Percentiles rank a stretch among this genome's conserved stretches.
These are phyloP conservation scores for Mechanitis messenoides DNA, from an alignment of 2,888 invertebrate genomes.

Conservation along the genomic window DNA sequence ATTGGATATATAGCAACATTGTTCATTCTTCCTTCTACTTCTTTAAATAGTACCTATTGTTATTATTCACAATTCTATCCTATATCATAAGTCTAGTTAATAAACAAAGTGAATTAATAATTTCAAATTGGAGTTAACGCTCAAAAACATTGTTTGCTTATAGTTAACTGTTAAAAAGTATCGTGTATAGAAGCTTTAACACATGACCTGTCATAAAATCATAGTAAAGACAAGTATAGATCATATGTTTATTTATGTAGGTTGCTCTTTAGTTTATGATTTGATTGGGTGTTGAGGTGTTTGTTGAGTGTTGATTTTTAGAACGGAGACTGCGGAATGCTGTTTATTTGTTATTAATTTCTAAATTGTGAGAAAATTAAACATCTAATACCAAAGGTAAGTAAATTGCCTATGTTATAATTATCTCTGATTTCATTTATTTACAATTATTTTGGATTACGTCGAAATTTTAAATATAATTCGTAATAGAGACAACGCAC, in stretches of 20 bases:
- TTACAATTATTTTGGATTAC: conserved; percentile 14
- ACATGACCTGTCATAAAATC: conserved; percentile 19
- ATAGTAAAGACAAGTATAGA: conserved; percentile 40
- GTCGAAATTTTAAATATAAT: conserved; percentile 20
- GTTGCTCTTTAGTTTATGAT: conserved; percentile 66
- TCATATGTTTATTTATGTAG: conserved; percentile 74
- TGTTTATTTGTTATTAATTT: conserved; percentile 66
- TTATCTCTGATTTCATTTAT: conserved; percentile 10
- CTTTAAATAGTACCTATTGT: too few species aligned
- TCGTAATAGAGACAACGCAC: conserved; percentile 44
- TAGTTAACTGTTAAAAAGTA: not conserved
- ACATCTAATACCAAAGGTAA: conserved; percentile 52
- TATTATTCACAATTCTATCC: too few species aligned
- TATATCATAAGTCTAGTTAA: too few species aligned
- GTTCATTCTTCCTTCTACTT: too few species aligned
- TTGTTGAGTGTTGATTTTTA: conserved; percentile 64
- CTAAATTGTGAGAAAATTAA: conserved; percentile 56
- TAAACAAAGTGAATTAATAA: too few species aligned
- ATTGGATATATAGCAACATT: too few species aligned
- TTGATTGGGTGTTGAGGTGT: conserved; percentile 69
- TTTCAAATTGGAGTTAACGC: too few species aligned
- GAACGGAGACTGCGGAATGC: conserved; percentile 69
- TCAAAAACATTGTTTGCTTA: too few species aligned
- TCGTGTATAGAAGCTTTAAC: conserved; percentile 2
- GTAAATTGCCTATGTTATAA: conserved; percentile 29